A percentile compares a stretch with the other conserved stretches of the same genome.
phyloP scores from a whole-genome alignment of 2,888 invertebrate species.

The Drosophila quinaria region DNA sequence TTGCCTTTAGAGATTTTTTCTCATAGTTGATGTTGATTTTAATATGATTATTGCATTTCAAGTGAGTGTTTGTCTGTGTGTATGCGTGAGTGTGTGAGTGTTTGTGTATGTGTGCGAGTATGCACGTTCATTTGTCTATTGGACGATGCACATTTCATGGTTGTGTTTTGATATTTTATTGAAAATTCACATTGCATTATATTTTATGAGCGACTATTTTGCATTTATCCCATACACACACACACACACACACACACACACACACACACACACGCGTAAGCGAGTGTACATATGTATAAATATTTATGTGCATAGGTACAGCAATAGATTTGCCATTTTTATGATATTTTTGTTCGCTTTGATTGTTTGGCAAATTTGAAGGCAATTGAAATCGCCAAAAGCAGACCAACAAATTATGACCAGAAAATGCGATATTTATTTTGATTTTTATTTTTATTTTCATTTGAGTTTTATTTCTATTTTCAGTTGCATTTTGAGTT shows the following conservation, averaged over 20 bases:
- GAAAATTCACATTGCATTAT: conserved; percentile 62
- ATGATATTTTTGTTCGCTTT: conserved; percentile 63
- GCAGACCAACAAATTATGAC: conserved; percentile 50
- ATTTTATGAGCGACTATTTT: conserved; percentile 39
- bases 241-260: neutral
- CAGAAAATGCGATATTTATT: conserved; percentile 45
- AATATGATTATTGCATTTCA: conserved; percentile 82
- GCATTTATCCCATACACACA: conserved; percentile 27
- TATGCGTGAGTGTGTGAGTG: conserved; percentile 20
- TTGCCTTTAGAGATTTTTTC: conserved; percentile 77
- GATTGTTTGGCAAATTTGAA: conserved; percentile 78
- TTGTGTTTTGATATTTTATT: conserved; percentile 59
- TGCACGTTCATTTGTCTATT: conserved; percentile 62
- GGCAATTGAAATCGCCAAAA: conserved; percentile 68
- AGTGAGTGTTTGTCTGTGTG: conserved; percentile 50
- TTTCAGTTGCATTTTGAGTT: conserved; percentile 15
- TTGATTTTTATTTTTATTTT: conserved; percentile 14
- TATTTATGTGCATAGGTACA: conserved; percentile 22
- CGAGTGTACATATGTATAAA: conserved; percentile 12
- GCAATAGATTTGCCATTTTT: conserved; percentile 76
- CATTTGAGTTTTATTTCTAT: conserved; percentile 11
- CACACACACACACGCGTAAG: neutral
- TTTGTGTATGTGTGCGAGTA: conserved; percentile 11
- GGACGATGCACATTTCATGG: conserved; percentile 47
- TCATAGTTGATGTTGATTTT: conserved; percentile 69